Evolutionary conservation across 2,888 invertebrate species (phyloP).

Genomic region (Halictus ligatus): DNA sequence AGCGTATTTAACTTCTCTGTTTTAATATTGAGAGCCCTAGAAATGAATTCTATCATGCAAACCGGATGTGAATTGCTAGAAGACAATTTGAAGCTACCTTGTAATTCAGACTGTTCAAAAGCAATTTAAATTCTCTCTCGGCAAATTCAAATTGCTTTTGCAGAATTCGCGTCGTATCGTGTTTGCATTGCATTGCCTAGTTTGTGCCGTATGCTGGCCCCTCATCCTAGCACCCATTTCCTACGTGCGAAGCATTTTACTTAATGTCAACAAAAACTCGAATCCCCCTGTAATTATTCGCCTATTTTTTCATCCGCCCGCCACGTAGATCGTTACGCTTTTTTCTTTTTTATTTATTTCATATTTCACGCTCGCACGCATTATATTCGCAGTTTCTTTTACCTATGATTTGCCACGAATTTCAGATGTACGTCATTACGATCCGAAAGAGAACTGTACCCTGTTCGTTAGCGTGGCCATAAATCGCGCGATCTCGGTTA

Average conservation of each 20-base stretch:
- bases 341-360: not conserved
- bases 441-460: not conserved
- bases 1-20: conserved; percentile 33
- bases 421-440: not conserved
- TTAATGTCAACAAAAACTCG: conserved; percentile 33
- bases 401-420: not conserved
- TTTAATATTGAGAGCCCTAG: conserved; percentile 41
- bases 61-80: conserved; percentile 41
- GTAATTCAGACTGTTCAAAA: conserved; percentile 68
- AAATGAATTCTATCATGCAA: conserved; percentile 49
- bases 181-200: conserved; percentile 53
- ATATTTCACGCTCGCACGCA: not conserved
- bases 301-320: not conserved
- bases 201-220: conserved; percentile 31
- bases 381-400: not conserved
- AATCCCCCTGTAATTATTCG: not conserved
- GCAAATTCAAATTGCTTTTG: conserved; percentile 72
- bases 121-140: conserved; percentile 65
- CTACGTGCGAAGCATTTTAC: conserved; percentile 22
- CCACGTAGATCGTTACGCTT: not conserved
- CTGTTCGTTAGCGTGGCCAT: not conserved
- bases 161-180: conserved; percentile 66
- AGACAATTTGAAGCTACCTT: conserved; percentile 68
- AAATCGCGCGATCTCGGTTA: not conserved
- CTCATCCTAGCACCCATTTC: conserved; percentile 36